These are phyloP conservation scores for Microplitis mediator DNA, from an alignment of 1,140 invertebrate species.

Conservation along the genomic window DNA sequence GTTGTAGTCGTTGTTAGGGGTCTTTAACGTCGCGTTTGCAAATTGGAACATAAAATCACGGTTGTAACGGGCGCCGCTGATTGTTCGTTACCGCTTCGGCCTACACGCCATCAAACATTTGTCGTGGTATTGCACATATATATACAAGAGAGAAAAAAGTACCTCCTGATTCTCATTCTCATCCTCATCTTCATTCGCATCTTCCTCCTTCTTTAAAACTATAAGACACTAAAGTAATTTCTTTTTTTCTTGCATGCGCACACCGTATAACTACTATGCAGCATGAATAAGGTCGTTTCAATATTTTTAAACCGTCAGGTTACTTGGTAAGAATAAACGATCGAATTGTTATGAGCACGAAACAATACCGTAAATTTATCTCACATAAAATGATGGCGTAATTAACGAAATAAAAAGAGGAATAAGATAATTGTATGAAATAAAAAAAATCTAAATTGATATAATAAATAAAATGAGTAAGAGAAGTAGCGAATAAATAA, in stretches of 20 bases:
- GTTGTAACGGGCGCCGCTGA: slow-evolving; percentile 51
- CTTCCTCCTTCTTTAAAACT: slow-evolving; percentile 5
- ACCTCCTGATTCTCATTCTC: slow-evolving; percentile 10
- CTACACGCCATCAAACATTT: slow-evolving; percentile 38
- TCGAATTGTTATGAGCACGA: neutral
- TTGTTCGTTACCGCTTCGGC: slow-evolving; percentile 53
- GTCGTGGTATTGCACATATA: slow-evolving; percentile 5
- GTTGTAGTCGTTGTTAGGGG: slow-evolving; percentile 4
- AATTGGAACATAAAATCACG: slow-evolving; percentile 59
- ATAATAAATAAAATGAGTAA: neutral
- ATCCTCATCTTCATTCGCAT: slow-evolving; percentile 13
- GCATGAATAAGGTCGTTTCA: slow-evolving; percentile 43
- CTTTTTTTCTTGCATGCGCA: neutral
- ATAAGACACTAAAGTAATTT: neutral
- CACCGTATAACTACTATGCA: slow-evolving; percentile 38
- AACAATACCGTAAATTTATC: slow-evolving; percentile 12
- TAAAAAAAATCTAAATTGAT: neutral
- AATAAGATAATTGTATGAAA: no score
- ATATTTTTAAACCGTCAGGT: slow-evolving; percentile 41
- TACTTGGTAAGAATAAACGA: neutral
- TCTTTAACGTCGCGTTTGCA: slow-evolving; percentile 57
- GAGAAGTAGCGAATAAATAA: neutral
- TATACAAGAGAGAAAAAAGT: neutral
- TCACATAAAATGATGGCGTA: no score
- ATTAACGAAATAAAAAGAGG: no score